Evolutionary conservation across 1,140 invertebrate genomes (phyloP).

Genomic region (Eupristina koningsbergeri): DNA sequence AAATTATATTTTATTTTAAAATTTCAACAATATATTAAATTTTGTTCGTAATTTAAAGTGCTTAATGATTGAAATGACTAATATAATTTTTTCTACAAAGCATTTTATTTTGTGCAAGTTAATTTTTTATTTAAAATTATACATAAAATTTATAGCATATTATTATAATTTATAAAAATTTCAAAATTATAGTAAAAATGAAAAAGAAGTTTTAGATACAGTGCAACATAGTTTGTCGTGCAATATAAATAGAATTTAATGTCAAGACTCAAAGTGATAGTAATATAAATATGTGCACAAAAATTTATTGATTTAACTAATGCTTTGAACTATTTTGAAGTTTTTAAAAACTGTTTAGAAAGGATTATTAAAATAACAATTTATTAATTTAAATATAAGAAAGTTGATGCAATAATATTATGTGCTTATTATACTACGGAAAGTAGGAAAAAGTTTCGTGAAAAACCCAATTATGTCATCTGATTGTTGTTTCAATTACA

Average conservation of each 20-base stretch:
- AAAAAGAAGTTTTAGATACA: conserved; percentile 18
- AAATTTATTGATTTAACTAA: not conserved
- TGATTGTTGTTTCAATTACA: conserved; percentile 22
- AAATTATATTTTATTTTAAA: not conserved
- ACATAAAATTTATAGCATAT: not conserved
- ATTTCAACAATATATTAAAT: not conserved
- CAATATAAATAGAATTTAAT: conserved; percentile 11
- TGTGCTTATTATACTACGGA: conserved; percentile 21
- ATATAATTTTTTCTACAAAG: conserved; percentile 1
- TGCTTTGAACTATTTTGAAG: not conserved
- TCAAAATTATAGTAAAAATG: not conserved
- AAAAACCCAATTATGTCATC: conserved; percentile 41
- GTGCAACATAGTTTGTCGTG: conserved; percentile 14
- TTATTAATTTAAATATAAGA: not conserved
- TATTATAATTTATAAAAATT: not conserved
- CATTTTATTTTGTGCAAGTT: too few relatives aligned
- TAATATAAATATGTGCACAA: not conserved
- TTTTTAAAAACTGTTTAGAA: too few relatives aligned
- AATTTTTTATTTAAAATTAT: not conserved
- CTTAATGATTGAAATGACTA: not conserved
- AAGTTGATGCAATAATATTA: conserved; percentile 27
- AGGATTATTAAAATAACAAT: not conserved
- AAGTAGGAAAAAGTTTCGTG: conserved; percentile 44
- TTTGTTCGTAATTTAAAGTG: not conserved
- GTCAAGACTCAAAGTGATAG: not conserved